Evolutionary conservation across 1,140 invertebrate species (phyloP), one percentile per base, ranked within the genome.

Genomic region (Drosophila pachea): DNA sequence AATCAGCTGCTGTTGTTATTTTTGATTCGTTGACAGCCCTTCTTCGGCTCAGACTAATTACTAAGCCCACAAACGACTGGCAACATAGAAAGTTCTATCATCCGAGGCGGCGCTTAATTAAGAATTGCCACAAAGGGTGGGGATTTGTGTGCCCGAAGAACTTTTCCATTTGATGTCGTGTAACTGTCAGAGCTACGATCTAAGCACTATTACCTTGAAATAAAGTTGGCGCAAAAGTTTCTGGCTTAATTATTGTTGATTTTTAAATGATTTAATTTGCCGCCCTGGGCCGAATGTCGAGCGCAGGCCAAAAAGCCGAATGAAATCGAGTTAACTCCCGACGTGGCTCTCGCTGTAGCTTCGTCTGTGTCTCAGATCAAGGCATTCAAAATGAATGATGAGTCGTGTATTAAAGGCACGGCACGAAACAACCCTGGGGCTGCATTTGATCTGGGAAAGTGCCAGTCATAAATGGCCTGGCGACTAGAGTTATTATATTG

Each of bases 91-190:
- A 79, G 55, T 79, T 79, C 76, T 76, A 61, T 67, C 68, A 58
- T 68, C 54, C 38, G 73, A 66, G 33, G 54, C 61, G 43, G 45
- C 31, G 61, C 62, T 82, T 82, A 81, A 81, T 81, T 81, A 76
- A 54, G 54, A 66, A 64, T 32, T 64, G 53, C 70, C 70, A 55
- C 45, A 40, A 48, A 52, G 31, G 11, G 29, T 29, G 33, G 9
- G 31, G 47, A 16, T 16, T 12, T n/a, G 53, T 8, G 32, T 7
- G n/a, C 12, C 40, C 11, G 40, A 4, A 42, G 82, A 81, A 82
- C 58, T 81, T 81, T 82, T 70, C 42, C 65, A 74, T 82, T 81
- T 81, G 73, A 81, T 76, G 77, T 81, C 73, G 74, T 81, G 77
- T 74, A 78, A 71, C 70, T 45, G 71, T 58, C 53, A 68, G 47